Conservation (phyloP, 2,113 vertebrate genomes). For the Fukomys damarensis region DNA sequence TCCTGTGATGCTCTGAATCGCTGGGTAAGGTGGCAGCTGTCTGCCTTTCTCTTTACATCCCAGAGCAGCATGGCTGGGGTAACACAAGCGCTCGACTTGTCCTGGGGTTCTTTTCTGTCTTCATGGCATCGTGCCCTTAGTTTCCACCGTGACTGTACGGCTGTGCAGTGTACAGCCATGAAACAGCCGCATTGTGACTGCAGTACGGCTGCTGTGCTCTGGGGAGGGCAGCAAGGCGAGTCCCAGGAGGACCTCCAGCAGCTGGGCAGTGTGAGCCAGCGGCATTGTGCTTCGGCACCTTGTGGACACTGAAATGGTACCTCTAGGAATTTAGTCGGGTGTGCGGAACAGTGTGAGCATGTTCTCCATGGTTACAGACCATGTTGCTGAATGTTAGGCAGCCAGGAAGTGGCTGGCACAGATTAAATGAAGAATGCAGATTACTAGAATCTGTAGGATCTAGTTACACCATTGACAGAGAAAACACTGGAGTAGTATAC, state of each 20-base stretch:
- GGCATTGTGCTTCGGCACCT: background rate
- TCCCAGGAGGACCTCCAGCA: too few species aligned
- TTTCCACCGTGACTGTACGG: background rate
- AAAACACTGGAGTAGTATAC: background rate
- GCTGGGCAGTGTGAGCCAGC: background rate
- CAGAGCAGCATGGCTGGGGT: background rate
- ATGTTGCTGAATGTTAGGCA: background rate
- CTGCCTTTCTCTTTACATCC: background rate
- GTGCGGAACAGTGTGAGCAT: background rate
- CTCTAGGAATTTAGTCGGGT: background rate
- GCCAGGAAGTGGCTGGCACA: background rate
- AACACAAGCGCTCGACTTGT: fast-evolving
- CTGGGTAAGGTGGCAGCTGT: slow-evolving; percentile 90
- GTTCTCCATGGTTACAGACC: background rate
- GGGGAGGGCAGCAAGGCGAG: background rate
- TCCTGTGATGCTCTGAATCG: slow-evolving; percentile 93
- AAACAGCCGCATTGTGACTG: too few species aligned
- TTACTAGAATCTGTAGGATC: background rate
- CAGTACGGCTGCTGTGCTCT: background rate
- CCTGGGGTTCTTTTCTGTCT: background rate
- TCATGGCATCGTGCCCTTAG: background rate
- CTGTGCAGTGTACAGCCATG: fast-evolving
- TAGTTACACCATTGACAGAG: background rate
- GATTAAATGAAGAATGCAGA: background rate
- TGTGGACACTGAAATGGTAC: background rate